A percentile compares a stretch with the other conserved stretches of the same genome.
These are phyloP conservation scores for Sus scrofa DNA, from an alignment of 2,113 vertebrate species.

Conservation along the genomic window DNA sequence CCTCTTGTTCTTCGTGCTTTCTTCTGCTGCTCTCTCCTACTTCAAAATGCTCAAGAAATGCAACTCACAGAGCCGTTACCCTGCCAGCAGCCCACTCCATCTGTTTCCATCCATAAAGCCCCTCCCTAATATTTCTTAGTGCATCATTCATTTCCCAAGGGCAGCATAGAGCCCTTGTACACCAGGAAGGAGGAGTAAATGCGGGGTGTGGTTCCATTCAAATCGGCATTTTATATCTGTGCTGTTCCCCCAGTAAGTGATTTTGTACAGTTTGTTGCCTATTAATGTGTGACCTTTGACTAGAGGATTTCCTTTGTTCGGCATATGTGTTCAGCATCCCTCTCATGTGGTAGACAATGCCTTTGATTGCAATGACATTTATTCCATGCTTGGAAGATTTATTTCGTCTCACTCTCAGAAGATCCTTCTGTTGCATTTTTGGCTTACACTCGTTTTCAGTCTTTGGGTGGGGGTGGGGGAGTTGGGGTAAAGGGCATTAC, in stretches of 20 bases:
- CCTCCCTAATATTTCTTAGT: slow-evolving; percentile 35
- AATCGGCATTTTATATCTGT: slow-evolving; percentile 11
- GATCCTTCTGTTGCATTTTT: slow-evolving; percentile 47
- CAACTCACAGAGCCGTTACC: background rate
- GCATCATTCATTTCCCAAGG: slow-evolving; percentile 48
- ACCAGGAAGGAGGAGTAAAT: slow-evolving; percentile 23
- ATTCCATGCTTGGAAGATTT: slow-evolving; percentile 58
- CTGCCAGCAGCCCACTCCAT: background rate
- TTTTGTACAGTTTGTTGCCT: slow-evolving; percentile 52
- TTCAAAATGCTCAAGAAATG: slow-evolving; percentile 47
- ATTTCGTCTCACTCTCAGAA: slow-evolving; percentile 52
- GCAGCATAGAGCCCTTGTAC: background rate
- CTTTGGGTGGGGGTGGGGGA: background rate
- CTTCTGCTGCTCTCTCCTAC: background rate
- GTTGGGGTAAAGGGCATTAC: slow-evolving; percentile 20
- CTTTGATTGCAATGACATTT: slow-evolving; percentile 60
- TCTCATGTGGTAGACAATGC: slow-evolving; percentile 51
- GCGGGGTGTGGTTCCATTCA: slow-evolving; percentile 29
- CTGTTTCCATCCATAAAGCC: background rate
- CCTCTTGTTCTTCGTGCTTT: background rate
- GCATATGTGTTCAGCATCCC: background rate
- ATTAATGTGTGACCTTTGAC: slow-evolving; percentile 54
- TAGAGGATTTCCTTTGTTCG: background rate
- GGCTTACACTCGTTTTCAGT: background rate
- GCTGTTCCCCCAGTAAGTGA: slow-evolving; percentile 19